A percentile compares a stretch with the other conserved stretches of the same genome.
Conservation (phyloP, 2,888 invertebrate species). For the Mythimna ferrago region DNA sequence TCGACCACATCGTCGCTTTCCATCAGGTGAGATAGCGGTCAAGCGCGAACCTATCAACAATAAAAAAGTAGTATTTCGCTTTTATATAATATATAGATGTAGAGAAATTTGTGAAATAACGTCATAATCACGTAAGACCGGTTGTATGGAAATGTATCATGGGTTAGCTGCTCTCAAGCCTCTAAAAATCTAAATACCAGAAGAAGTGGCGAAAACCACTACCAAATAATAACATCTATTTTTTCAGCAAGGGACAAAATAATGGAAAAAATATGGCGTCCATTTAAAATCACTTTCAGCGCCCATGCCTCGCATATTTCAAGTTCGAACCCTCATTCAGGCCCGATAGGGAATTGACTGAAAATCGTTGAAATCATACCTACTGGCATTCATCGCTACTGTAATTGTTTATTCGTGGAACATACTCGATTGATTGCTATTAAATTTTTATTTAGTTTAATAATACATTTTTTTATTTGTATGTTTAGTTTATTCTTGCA, state of each 20-base stretch:
- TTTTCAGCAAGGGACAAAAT: conserved; percentile 9
- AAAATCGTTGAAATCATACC: conserved; percentile 29
- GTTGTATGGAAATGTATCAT: too few relatives aligned
- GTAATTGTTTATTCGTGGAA: conserved; percentile 27
- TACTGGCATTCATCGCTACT: neutral
- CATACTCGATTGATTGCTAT: neutral
- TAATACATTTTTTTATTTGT: neutral
- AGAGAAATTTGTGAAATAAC: too few relatives aligned
- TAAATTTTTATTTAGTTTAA: neutral
- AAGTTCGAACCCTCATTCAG: conserved; percentile 38
- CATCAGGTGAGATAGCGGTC: too few relatives aligned
- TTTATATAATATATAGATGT: too few relatives aligned
- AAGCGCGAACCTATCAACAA: too few relatives aligned
- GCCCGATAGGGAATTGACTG: conserved; percentile 32
- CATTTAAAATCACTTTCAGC: conserved; percentile 53
- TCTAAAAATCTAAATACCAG: too few relatives aligned
- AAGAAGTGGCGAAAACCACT: neutral
- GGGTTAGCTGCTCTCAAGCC: too few relatives aligned
- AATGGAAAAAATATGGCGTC: conserved; percentile 23
- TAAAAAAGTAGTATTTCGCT: too few relatives aligned
- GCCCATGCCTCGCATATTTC: conserved; percentile 44
- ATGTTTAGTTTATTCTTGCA: too few relatives aligned
- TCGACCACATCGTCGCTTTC: too few relatives aligned
- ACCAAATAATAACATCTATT: neutral
- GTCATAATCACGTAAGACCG: too few relatives aligned